Base-by-base conservation (phyloP, 1,140 invertebrate species). In the Drosophila repleta region DNA sequence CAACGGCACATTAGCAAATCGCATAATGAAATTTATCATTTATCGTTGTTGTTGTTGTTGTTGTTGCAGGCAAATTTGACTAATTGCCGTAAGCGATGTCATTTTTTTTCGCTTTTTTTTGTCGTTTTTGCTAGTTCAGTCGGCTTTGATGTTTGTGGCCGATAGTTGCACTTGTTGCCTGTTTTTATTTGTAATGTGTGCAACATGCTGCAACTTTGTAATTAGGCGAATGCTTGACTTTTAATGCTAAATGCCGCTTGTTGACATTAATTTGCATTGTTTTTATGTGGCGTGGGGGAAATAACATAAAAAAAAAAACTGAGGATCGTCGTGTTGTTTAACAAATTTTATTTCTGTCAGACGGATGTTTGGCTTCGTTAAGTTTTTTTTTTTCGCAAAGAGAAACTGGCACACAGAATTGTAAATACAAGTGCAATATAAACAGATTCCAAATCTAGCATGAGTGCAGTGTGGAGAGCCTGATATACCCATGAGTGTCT, bases 251-350 rank as follows among this genome's bases (percentile, higher is more conserved):
- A 85, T 75, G 74, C 65, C 49, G 49, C 67, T 64, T 77, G 74
- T 65, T 76, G 82, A 88, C 79, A 88, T 87, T 88, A 82, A 85
- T 85, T 87, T 85, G 75, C 83, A 88, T 87, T 87, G 82, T 85
- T 74, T 71, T 71, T 73, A 53, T 67, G 67, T 60, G 62, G 29
- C 53, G 53, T 20, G 18, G 45, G 29, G n/a, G n/a, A 32, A 20
- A 37, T n/a, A 48, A 18, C 17, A n/a, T 35, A 29, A 39, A 46
- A 45, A 53, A 18, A 37, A 45, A 52, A 15, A 17, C 3, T 2
- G 39, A 43, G 39, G 39, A 43, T 17, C n/a, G 15, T 43, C 39
- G 17, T 46, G 48, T 7, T 53, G 55, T 56, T 66, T 58, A 65
- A 45, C 43, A 51, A 56, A 64, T 67, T 52, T 45, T 45, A 21